Evolutionary conservation across 2,113 vertebrate genomes (phyloP).

Genomic region (Neolamprologus sp.): DNA sequence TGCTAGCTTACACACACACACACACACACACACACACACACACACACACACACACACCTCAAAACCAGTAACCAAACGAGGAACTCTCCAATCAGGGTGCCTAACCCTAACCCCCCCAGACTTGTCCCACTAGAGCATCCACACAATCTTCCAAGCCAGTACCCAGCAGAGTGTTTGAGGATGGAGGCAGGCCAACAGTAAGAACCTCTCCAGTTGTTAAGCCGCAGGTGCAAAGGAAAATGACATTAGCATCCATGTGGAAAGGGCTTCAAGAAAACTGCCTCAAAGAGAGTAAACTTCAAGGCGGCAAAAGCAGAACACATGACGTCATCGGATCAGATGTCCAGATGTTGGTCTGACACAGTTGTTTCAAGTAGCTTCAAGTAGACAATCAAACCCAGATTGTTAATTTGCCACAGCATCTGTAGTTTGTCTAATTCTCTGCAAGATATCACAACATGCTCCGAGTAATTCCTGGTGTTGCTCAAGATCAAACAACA

Average conservation of each 20-base stretch:
- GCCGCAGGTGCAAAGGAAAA: background rate
- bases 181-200: background rate
- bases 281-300: background rate
- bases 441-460: background rate
- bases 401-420: background rate
- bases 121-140: background rate
- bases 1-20: background rate
- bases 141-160: background rate
- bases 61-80: background rate
- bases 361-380: background rate
- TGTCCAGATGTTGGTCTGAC: slow-evolving; percentile 5
- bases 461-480: background rate
- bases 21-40: background rate
- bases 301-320: background rate
- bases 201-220: background rate
- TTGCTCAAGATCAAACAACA: background rate
- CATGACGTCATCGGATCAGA: background rate
- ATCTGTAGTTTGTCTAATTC: background rate
- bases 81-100: slow-evolving; percentile 7
- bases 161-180: background rate
- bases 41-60: background rate
- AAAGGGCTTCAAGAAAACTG: background rate
- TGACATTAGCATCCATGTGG: background rate
- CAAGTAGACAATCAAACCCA: background rate
- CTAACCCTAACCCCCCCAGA: background rate